Evolutionary conservation across 2,113 vertebrate species (phyloP).

Genomic region (Pongo pygmaeus): DNA sequence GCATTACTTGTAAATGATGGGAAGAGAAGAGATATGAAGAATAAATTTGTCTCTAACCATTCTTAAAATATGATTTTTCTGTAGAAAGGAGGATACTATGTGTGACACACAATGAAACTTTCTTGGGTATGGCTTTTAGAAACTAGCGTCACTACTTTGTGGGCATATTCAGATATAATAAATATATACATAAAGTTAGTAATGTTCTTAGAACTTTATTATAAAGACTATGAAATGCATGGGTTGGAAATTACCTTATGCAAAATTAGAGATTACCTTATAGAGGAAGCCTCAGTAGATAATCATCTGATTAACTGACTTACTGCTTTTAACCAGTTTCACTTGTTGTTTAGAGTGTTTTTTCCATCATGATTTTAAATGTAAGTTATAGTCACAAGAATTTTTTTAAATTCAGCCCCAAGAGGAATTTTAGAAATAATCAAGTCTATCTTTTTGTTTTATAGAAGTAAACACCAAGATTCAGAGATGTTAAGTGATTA

Average conservation of each 20-base stretch:
- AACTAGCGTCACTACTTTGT: not conserved
- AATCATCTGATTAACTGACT: not conserved
- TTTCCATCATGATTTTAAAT: not conserved
- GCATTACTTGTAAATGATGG: not conserved
- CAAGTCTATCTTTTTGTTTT: not conserved
- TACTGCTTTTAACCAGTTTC: conserved; percentile 2
- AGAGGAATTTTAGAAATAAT: conserved; percentile 27
- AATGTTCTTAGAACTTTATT: conserved; percentile 26
- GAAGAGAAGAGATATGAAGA: not conserved
- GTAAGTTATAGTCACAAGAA: not conserved
- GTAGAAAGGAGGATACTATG: not conserved
- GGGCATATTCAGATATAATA: not conserved
- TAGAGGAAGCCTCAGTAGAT: not conserved
- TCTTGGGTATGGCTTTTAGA: not conserved
- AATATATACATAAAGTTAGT: not conserved
- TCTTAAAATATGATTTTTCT: not conserved
- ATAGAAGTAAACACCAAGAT: not conserved
- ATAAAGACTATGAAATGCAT: conserved; percentile 22
- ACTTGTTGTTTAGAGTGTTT: not conserved
- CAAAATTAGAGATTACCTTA: not conserved
- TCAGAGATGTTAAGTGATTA: not conserved
- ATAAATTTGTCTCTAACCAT: not conserved
- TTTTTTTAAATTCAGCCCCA: not conserved
- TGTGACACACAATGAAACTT: not conserved
- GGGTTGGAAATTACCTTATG: not conserved